Percentiles rank a stretch among this genome's conserved stretches.
Conservation (phyloP, 2,797 vertebrate species). For the Poeciliopsis gracilis region DNA sequence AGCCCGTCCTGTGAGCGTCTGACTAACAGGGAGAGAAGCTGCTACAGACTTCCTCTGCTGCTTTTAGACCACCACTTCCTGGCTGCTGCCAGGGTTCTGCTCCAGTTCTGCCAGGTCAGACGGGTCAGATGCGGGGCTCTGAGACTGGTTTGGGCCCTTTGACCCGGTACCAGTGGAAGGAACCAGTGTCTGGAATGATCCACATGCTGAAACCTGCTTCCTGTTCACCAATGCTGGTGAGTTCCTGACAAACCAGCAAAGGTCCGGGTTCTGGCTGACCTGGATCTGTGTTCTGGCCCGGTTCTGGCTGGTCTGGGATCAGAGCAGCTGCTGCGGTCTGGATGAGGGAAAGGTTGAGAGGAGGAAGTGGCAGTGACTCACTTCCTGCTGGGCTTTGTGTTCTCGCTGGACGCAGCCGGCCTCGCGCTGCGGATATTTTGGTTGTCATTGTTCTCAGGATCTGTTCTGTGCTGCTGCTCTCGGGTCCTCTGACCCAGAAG, state of each 20-base stretch:
- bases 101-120: neutral
- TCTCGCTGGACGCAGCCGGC: constrained; percentile 29
- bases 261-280: neutral
- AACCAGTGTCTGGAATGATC: neutral
- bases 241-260: neutral
- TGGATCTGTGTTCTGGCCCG: neutral
- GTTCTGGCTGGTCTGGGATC: constrained; percentile 5
- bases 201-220: neutral
- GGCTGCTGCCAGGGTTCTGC: neutral
- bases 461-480: neutral
- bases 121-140: neutral
- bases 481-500: neutral
- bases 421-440: constrained; percentile 15
- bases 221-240: neutral
- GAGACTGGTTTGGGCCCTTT: too few relatives aligned
- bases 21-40: constrained; percentile 11
- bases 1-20: constrained; percentile 5
- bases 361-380: constrained; percentile 65
- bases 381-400: constrained; percentile 57
- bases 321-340: constrained; percentile 36
- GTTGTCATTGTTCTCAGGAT: neutral
- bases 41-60: neutral
- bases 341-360: constrained; percentile 44
- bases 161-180: neutral
- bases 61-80: constrained; percentile 5